Conservation (phyloP, 1,140 invertebrate species). For the Semibalanus balanoides region DNA sequence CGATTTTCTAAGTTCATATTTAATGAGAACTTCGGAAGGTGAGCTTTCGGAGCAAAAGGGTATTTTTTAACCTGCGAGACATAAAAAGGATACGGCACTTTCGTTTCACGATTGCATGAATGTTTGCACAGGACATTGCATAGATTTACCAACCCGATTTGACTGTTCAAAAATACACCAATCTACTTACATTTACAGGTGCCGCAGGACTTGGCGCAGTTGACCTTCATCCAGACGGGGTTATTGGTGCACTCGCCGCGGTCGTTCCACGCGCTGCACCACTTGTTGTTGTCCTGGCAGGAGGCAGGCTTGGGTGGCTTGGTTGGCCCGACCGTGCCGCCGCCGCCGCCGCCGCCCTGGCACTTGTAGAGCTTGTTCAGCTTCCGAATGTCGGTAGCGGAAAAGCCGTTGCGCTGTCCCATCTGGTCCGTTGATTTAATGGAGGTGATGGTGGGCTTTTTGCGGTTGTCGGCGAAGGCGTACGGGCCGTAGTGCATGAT, state of each 20-base stretch:
- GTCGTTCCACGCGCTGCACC: conserved; percentile 26
- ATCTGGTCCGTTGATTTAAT: conserved; percentile 29
- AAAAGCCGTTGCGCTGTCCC: conserved; percentile 34
- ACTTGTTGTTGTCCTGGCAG: conserved; percentile 25
- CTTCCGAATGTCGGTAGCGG: conserved; percentile 32
- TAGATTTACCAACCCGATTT: no score
- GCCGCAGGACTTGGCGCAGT: conserved; percentile 31
- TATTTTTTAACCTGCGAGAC: no score
- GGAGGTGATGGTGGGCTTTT: conserved; percentile 35
- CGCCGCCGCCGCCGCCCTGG: no score
- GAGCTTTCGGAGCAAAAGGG: no score
- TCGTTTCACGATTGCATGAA: no score
- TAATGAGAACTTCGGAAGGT: no score
- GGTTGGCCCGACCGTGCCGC: conserved; percentile 21
- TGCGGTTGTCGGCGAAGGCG: conserved; percentile 33
- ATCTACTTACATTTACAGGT: conserved; percentile 22
- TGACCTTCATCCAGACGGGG: conserved; percentile 16
- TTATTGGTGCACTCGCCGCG: no score
- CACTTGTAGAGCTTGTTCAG: conserved; percentile 34
- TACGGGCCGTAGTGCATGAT: conserved; percentile 41
- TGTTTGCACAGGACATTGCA: no score
- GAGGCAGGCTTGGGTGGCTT: conserved; percentile 9
- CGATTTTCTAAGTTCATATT: no score
- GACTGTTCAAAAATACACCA: no score
- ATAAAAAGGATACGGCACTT: no score